Evolutionary conservation across 1,140 invertebrate species (phyloP), one percentile per base, ranked within the genome.

Genomic region (Hydropsyche tenuis): DNA sequence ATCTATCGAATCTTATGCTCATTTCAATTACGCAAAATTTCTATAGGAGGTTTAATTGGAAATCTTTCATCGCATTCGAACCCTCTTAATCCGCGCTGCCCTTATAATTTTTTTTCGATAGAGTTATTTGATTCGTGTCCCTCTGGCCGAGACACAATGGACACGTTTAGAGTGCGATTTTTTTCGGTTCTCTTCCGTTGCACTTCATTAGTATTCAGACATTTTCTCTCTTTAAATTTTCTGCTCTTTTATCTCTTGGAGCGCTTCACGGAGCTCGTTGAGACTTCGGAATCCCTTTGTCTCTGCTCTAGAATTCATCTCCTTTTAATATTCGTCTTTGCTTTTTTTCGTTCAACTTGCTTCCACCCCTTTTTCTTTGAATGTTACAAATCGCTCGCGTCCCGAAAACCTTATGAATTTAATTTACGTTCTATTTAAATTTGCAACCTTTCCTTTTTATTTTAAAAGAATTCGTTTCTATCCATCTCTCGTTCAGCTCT

Each of bases 21-120:
- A 74, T 77, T 73, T 77, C 66, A 23, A 70, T n/a, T 75, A 45
- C 73, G 48, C 25, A 66, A 56, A 71, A 45, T 70, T 62, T 51
- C 62, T 65, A 73, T 65, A 45, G 51, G 56, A 72, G 66, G 72
- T 77, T 77, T 77, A 77, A 77, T 77, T 77, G 75, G 75, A 77
- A 77, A 74, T 68, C 75, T 72, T 77, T 74, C 72, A 74, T 72
- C 63, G 48, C 18, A 48, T 48, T n/a, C 20, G n/a, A 63, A 11
- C 27, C 23, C 20, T 11, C 60, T 63, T 27, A 20, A 16, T 37
- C 12, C 43, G 1, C 11, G 3, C n/a, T n/a, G 12, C 25, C 27
- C 18, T 66, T 43, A n/a, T 43, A 43, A 12, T 12, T 43, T n/a
- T 43, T 12, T 1, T 43, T 43, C 37, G 3, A 16, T 63, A 14